Base-by-base conservation (phyloP, 2,797 vertebrate genomes). In the Echiichthys vipera region DNA sequence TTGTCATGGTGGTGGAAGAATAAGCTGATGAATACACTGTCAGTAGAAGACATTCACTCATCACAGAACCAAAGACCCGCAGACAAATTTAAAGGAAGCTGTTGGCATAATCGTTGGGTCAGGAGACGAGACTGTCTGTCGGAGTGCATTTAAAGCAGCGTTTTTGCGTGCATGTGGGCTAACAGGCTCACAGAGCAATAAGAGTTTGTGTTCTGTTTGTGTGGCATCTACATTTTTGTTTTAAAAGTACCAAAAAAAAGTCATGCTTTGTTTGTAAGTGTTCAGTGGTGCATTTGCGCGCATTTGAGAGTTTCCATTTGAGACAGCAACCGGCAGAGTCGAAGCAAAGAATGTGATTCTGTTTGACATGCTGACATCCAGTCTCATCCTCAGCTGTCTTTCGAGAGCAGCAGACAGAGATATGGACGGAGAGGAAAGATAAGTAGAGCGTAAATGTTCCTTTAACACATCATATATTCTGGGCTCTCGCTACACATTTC, bases 361-460 rank as follows among this genome's bases (percentile, higher is more conserved):
- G 80, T 79, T 65, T 79, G 86, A 84, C 77, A 11, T 56, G 58
- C 64, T 56, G 70, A 78, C 63, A 84, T 80, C 78, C 65, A 69
- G 56, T 30, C 71, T 75, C 74, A 68, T 88, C 81, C 80, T 65
- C 65, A 9, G 77, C 83, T 74, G 83, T 77, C 80, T 83, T 42
- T 39, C 57, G 50, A 73, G 76, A 71, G 80, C 67, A 65, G 79
- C 84, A 77, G 77, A 77, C 68, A 77, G 57, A 88, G 76, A 85
- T 80, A 80, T 18, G 77, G 80, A 83, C 56, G 22, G 68, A 81
- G 74, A 46, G 71, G 64, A 32, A 34, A 84, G 85, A 88, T 83
- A 86, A 91, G 81, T 85, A 58, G 76, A 88, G 82, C 69, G 51
- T 83, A 84, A 87, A 86, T 71, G 84, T 85, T 81, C 75, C 81